Evolutionary conservation across 2,888 invertebrate species (phyloP), one percentile per base, ranked within the genome.

Genomic region (Resseliella maxima): DNA sequence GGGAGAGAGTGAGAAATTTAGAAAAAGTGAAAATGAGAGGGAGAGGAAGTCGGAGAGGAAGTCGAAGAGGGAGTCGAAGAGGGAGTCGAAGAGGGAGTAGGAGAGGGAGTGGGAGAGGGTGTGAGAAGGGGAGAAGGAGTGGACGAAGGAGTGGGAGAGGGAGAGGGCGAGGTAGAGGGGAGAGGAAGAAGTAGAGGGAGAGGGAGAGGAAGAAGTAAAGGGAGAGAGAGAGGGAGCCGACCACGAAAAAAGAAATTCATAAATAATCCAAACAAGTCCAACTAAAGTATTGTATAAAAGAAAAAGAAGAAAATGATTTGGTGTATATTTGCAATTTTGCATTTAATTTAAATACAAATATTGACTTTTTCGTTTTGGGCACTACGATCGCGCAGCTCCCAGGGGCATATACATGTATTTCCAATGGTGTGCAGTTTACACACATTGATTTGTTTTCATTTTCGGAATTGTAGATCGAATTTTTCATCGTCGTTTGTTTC

Each of bases 321-420:
- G 72, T n/a, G 83, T 38, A 36, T 38, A 83, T 83, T 83, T 38
- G 83, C 83, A 83, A 83, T 83, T 83, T 83, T 83, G 83, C 83
- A 83, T 83, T 83, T 83, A 36, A 83, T 83, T 83, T 38, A 38
- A 83, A 83, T 83, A 38, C 38, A 38, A 83, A 83, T 83, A 83
- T 38, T 38, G 72, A 15, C 31, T 35, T 72, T 10, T 59, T 8
- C 46, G 59, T 18, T 50, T 50, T 50, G 50, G 50, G 24, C n/a
- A 24, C 5, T 50, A 18, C 3, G 24, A 59, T n/a, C 24, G 59
- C 12, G 41, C 12, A 12, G 41, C 41, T 41, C 12, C 41, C 12
- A 12, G 12, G 12, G 6, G 41, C n/a, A n/a, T n/a, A n/a, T n/a
- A n/a, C n/a, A n/a, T n/a, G n/a, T n/a, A n/a, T 24, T 59, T 59